phyloP scores from a whole-genome alignment of 2,113 vertebrate genomes.

The Nymphicus hollandicus region DNA sequence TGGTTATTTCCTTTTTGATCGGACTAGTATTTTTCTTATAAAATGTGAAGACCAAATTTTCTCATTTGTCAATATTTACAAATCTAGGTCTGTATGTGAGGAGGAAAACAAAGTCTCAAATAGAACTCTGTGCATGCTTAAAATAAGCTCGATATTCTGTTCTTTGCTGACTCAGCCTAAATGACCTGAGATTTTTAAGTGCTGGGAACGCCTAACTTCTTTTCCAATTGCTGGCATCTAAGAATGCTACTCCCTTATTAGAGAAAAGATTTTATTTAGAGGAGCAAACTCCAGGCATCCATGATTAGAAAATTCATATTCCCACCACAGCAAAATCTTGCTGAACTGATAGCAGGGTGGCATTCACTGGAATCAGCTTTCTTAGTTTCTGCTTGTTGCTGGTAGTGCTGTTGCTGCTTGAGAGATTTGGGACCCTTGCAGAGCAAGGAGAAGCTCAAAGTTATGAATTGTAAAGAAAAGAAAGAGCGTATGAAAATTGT shows the following conservation, averaged over 20 bases:
- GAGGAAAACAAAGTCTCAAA: background rate
- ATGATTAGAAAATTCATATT: background rate
- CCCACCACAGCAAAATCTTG: background rate
- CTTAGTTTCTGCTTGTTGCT: background rate
- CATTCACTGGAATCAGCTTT: background rate
- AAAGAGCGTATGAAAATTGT: background rate
- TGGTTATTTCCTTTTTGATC: background rate
- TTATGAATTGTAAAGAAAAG: background rate
- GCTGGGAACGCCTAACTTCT: background rate
- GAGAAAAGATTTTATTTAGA: background rate
- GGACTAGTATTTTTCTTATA: background rate
- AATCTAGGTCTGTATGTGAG: background rate
- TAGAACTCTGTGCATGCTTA: background rate
- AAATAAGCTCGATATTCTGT: slow-evolving; percentile 4
- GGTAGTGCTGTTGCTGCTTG: background rate
- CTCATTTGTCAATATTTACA: slow-evolving; percentile 32
- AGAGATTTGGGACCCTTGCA: background rate
- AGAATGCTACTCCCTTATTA: background rate
- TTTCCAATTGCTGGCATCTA: background rate
- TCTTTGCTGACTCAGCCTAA: slow-evolving; percentile 29
- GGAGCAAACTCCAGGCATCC: background rate
- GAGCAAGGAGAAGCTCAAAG: background rate
- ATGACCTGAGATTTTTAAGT: background rate
- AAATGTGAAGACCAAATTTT: background rate
- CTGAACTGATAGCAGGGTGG: background rate